These are phyloP conservation scores for Xyrichtys novacula DNA, from an alignment of 2,797 vertebrate species.

Conservation along the genomic window DNA sequence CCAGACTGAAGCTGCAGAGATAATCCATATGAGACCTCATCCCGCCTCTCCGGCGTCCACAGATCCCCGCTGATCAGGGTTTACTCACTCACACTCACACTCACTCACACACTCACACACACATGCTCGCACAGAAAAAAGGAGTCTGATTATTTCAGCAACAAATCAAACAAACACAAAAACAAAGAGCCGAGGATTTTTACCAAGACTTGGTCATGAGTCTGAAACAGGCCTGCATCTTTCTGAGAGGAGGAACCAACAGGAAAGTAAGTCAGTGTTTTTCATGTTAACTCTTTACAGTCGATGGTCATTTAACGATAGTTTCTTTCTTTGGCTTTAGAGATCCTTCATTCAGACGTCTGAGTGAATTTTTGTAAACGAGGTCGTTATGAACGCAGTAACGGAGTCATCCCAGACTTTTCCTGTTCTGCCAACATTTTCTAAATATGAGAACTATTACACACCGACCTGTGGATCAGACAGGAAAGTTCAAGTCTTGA, in stretches of 20 bases:
- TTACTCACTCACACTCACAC: slow-evolving; percentile 39
- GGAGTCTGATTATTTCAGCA: slow-evolving; percentile 12
- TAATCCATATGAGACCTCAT: slow-evolving; percentile 78
- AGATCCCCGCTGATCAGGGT: slow-evolving; percentile 48
- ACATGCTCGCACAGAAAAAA: slow-evolving; percentile 24
- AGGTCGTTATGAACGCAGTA: too few species aligned
- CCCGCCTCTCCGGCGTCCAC: slow-evolving; percentile 51
- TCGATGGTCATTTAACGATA: neutral
- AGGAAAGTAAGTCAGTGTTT: slow-evolving; percentile 71
- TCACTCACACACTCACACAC: too few species aligned
- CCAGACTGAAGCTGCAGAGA: slow-evolving; percentile 72
- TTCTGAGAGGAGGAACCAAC: slow-evolving; percentile 78
- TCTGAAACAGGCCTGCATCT: slow-evolving; percentile 83
- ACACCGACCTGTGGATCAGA: too few species aligned
- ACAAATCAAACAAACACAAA: slow-evolving; percentile 7
- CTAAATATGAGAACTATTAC: too few species aligned
- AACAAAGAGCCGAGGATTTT: slow-evolving; percentile 19
- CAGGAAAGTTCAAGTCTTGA: too few species aligned
- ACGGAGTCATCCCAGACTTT: too few species aligned
- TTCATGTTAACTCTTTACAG: neutral
- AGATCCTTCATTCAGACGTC: too few species aligned
- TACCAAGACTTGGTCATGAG: slow-evolving; percentile 60
- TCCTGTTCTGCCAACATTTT: too few species aligned
- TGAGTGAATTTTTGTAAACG: too few species aligned
- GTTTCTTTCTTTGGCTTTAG: neutral